Evolutionary conservation across 1,140 invertebrate species (phyloP), one percentile per base, ranked within the genome.

Genomic region (Phymastichus coffea): DNA sequence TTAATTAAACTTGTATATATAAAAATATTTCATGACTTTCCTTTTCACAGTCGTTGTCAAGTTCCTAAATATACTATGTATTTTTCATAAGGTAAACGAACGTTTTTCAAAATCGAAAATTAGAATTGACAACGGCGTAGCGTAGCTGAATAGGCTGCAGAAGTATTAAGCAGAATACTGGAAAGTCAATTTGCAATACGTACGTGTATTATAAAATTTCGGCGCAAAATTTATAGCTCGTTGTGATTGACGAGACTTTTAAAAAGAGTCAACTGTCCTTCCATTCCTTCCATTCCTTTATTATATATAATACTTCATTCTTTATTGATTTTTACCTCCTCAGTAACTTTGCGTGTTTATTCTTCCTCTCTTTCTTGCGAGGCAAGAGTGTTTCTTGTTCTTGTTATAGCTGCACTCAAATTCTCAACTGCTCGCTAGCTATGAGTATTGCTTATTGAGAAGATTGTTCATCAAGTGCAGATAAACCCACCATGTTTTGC

Each of bases 131-230:
- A 48, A 30, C 35, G 35, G 28, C 28, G 15, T 41, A 12, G 17
- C 20, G 20, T 60, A 54, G 57, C 49, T 54, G 28, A 49, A 51
- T 53, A 43, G 46, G 54, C 54, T 53, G 54, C n/a, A 38, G 2
- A 33, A 48, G 48, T 54, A 60, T 60, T 60, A 60, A 30, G 35
- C 40, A 48, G 58, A 22, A 19, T 15, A 52, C 26, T 0, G 41
- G 51, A 48, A 60, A 60, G 58, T 60, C 48, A 52, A 46, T 46
- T 40, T 60, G 58, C 58, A 60, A 60, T 60, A 53, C 47, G n/a
- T 28, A 47, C 54, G 58, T 60, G 54, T 48, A 48, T 60, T 60
- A 53, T 56, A n/a, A n/a, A n/a, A 59, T 59, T 59, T 59, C 46
- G 41, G 22, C 23, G 48, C 15, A 46, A 40, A 46, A 53, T 15